Evolutionary conservation across 2,888 invertebrate genomes (phyloP).

Genomic region (Dendrolimus houi): DNA sequence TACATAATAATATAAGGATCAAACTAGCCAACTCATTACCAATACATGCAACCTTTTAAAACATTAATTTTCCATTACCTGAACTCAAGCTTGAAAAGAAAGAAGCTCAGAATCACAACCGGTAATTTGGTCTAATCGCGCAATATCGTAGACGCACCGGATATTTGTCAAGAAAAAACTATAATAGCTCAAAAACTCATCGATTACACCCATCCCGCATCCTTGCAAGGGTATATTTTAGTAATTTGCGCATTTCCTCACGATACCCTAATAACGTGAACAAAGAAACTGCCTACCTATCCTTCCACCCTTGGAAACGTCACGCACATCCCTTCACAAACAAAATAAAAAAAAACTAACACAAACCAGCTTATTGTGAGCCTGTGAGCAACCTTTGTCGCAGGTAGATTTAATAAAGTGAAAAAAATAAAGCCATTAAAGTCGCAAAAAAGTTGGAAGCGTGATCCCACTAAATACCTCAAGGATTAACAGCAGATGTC

Average conservation of each 20-base stretch:
- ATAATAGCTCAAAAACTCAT: slow-evolving; percentile 15
- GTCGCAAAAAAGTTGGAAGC: slow-evolving; percentile 50
- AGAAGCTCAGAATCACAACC: not conserved
- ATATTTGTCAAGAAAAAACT: not conserved
- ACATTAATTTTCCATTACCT: no score
- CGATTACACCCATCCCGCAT: slow-evolving; percentile 15
- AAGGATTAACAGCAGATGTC: slow-evolving; percentile 63
- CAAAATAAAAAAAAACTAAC: slow-evolving; percentile 47
- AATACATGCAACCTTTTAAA: no score
- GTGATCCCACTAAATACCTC: slow-evolving; percentile 55
- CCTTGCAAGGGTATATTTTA: slow-evolving; percentile 30
- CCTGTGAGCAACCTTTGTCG: slow-evolving; percentile 40
- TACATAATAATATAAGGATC: no score
- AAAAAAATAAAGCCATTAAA: slow-evolving; percentile 35
- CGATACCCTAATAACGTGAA: slow-evolving; percentile 51
- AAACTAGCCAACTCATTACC: no score
- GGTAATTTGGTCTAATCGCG: not conserved
- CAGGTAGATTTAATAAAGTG: slow-evolving; percentile 59
- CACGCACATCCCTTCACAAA: slow-evolving; percentile 66
- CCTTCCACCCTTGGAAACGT: slow-evolving; percentile 67
- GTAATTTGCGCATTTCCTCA: slow-evolving; percentile 60
- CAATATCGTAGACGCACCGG: not conserved
- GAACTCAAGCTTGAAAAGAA: not conserved
- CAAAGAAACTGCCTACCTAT: slow-evolving; percentile 57
- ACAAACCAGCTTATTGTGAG: slow-evolving; percentile 44